phyloP scores from a whole-genome alignment of 2,113 vertebrate species.

The Tragelaphus buxtoni region DNA sequence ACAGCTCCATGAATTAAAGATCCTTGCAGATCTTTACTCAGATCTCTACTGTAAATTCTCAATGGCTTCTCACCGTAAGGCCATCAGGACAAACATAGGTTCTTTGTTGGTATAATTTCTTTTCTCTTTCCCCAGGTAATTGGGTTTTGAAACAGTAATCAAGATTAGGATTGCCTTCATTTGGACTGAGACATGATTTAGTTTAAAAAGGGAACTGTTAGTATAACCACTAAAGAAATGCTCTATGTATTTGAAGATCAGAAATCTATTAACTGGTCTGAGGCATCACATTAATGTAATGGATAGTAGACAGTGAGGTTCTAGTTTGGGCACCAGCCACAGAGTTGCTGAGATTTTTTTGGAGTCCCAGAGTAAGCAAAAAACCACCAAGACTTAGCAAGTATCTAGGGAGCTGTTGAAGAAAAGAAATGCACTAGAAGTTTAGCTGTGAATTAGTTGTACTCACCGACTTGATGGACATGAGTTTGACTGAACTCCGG shows the following conservation, averaged over 20 bases:
- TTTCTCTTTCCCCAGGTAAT: not conserved
- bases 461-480: too few species aligned
- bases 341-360: not conserved
- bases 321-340: not conserved
- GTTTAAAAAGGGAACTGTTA: not conserved
- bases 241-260: not conserved
- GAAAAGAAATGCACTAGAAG: not conserved
- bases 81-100: not conserved
- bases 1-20: not conserved
- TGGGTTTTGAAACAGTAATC: not conserved
- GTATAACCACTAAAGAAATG: not conserved
- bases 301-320: not conserved
- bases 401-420: not conserved
- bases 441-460: not conserved
- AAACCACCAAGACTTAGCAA: not conserved
- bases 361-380: not conserved
- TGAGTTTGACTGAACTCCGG: too few species aligned
- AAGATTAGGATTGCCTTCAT: not conserved
- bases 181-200: not conserved
- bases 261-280: not conserved
- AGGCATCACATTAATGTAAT: not conserved
- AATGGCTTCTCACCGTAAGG: not conserved
- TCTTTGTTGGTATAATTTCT: not conserved
- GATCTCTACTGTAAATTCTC: not conserved
- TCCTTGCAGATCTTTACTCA: not conserved